Conservation (phyloP, 2,888 invertebrate species). For the Drosophila neotestacea region DNA sequence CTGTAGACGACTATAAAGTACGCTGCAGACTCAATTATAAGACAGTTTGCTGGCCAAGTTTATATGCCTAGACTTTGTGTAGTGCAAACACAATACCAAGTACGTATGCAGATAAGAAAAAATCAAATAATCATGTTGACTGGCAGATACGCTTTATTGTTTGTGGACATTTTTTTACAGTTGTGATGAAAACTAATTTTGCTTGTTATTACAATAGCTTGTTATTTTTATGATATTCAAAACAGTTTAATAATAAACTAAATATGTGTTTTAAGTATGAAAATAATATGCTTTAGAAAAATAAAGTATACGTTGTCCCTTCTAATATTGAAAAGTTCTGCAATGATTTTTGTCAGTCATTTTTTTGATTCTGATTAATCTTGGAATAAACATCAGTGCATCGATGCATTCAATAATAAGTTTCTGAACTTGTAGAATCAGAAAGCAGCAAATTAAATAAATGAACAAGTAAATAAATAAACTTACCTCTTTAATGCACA, state of each 20-base stretch:
- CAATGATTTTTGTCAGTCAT: no score
- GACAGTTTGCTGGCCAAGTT: background rate
- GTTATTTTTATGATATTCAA: background rate
- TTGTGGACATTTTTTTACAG: background rate
- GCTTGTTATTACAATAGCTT: background rate
- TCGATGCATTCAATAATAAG: no score
- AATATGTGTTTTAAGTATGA: background rate
- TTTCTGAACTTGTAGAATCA: no score
- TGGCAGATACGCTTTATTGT: background rate
- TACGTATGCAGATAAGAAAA: slow-evolving; percentile 9
- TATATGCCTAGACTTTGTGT: background rate
- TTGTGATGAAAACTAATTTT: background rate
- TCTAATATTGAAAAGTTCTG: no score
- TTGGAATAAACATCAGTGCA: no score
- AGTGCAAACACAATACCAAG: slow-evolving; percentile 1
- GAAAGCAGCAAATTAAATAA: no score
- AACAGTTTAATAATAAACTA: background rate
- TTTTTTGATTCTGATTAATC: no score
- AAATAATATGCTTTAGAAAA: background rate
- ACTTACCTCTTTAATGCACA: background rate
- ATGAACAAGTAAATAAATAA: no score
- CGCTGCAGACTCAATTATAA: slow-evolving; percentile 25
- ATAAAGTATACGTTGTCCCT: background rate
- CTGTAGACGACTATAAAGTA: slow-evolving; percentile 32
- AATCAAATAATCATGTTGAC: background rate